Evolutionary conservation across 2,888 invertebrate genomes (phyloP).

Genomic region (Lagria hirta): DNA sequence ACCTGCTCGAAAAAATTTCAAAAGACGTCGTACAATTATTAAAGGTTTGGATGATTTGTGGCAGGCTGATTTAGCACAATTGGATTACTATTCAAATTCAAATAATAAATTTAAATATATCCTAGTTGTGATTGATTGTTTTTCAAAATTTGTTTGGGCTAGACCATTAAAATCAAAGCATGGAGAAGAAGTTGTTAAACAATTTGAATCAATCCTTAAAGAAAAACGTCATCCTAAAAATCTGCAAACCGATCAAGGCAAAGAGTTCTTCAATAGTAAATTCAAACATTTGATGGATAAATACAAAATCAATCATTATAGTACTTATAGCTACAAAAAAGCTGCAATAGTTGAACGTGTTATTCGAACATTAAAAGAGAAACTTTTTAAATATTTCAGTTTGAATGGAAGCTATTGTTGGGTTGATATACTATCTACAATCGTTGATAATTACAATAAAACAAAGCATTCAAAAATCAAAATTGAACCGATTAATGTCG

Average conservation of each 20-base stretch:
- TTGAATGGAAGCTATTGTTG: conserved; percentile 29
- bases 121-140: conserved; percentile 43
- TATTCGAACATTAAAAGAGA: conserved; percentile 31
- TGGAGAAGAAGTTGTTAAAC: conserved; percentile 34
- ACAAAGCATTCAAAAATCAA: conserved; percentile 34
- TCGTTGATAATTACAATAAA: conserved; percentile 36
- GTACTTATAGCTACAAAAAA: conserved; percentile 36
- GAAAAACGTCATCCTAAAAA: conserved; percentile 36
- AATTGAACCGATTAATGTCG: conserved; percentile 32
- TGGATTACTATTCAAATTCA: conserved; percentile 38
- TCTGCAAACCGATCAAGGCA: conserved; percentile 38
- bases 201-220: no score
- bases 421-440: conserved; percentile 27
- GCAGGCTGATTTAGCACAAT: conserved; percentile 51
- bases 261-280: conserved; percentile 37
- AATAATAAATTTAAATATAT: conserved; percentile 43
- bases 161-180: conserved; percentile 42
- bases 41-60: conserved; percentile 46
- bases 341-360: conserved; percentile 37
- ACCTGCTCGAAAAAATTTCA: conserved; percentile 41
- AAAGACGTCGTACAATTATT: conserved; percentile 36
- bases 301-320: conserved; percentile 30
- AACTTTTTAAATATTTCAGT: conserved; percentile 32
- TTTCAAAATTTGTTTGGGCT: conserved; percentile 48
- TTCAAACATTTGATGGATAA: conserved; percentile 34